Evolutionary conservation across 1,140 invertebrate genomes (phyloP), one percentile per base, ranked within the genome.

Genomic region (Saccostrea cuccullata): DNA sequence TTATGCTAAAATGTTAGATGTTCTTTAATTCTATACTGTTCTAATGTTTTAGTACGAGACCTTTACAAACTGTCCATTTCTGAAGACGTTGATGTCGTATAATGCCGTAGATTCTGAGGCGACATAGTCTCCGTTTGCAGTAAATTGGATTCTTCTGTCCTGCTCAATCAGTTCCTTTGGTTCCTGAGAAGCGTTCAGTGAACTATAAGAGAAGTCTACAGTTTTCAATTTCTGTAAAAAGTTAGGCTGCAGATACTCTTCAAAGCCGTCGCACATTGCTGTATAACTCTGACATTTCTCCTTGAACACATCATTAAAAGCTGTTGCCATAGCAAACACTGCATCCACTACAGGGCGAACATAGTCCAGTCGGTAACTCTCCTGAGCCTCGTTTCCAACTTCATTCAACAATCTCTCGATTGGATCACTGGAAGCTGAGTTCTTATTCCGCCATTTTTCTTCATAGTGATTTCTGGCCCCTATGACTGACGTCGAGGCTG

Each of bases 321-420:
- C 88, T 2, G 84, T 73, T 4, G 87, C 82, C 17, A 92, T 60
- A 1, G 88, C 90, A 89, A 89, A 91, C 26, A 91, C 89, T 60
- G 90, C 88, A 84, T 92, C 90, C 17, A 92, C 83, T 0, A 86
- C 89, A 13, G 87, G 58, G 17, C 77, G 87, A 0, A 90, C 88
- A 15, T 67, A 86, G 8, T 85, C 86, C 12, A 89, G 84, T 20
- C 87, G 64, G 82, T 85, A 55, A 12, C 64, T 77, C 36, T 89
- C 87, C 0, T 56, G 30, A 58, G 85, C 64, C 26, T 85, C 83
- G 55, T 87, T 70, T 13, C 86, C 86, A 17, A 83, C 82, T 36
- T 89, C 60, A 26, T 36, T 67, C 36, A 91, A 89, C 55, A 88
- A 56, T 55, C 23, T 56, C 26, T 88, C 67, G 13, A 88, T 13